Evolutionary conservation across 2,888 invertebrate genomes (phyloP), one percentile per base, ranked within the genome.

Genomic region (Stenodema calcarata): DNA sequence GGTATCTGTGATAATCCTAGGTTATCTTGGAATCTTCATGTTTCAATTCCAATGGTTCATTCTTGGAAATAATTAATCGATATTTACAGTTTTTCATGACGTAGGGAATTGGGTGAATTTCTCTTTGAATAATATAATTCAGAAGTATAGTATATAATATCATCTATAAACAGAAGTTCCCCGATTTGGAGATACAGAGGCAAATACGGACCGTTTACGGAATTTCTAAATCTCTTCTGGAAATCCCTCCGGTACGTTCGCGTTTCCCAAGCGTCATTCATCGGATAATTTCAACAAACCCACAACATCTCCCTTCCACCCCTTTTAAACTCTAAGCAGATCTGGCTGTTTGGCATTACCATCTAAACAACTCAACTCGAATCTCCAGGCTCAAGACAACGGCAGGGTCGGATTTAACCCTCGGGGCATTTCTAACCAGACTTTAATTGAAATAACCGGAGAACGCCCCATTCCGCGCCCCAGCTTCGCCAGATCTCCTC

Each of bases 391-490:
- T 78, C 78, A 14, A 78, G 78, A 78, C 78, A 44, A 23, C 78
- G 78, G 78, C 78, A 44, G 44, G 78, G 35, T 41, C 78, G 78
- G 23, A 18, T 78, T 44, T 18, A 78, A 78, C 78, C 78, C 80
- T 80, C 50, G 35, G 80, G 54, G 70, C 82, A 41, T 69, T 47
- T 23, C 70, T 70, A 82, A 82, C 82, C 82, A 41, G 69, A 41
- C 35, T 82, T 82, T 82, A 82, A 82, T 82, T 82, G 82, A 82
- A 82, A 82, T 82, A 82, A 47, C 23, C 70, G 42, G 69, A 41
- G 47, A 9, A 70, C n/a, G 35, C 14, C 41, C 82, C 47, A 62
- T 23, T 41, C 30, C 62, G 28, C 41, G 7, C 70, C 23, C 70
- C 70, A 16, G 27, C 70, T 73, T 7, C 73, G 18, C 16, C 41